Base-by-base conservation (phyloP, 2,797 vertebrate genomes). In the Lacerta bilineata region DNA sequence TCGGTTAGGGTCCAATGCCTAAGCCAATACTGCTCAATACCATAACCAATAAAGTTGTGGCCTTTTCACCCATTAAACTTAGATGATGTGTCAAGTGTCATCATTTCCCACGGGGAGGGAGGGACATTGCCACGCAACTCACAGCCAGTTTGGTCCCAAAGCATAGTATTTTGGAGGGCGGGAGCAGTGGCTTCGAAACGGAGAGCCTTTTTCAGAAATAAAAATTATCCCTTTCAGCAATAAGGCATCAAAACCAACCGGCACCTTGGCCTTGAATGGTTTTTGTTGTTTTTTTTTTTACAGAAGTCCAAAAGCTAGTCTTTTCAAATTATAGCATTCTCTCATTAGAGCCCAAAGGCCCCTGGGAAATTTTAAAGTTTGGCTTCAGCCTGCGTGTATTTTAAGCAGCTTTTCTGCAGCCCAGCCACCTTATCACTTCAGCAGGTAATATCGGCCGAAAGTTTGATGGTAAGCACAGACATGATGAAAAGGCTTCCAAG, bases 301-400 rank as follows among this genome's bases (percentile, higher is more conserved):
- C 2, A 18, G 75, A 39, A 77, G 25, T 61, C 68, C 29, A 36
- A 66, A 78, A 83, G 64, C 9, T 69, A 59, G 81, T 55, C 43
- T 43, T 84, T 43, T 59, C 39, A 41, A 78, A 55, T 55, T 11
- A 78, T 69, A 80, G 78, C 27, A 10, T 17, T 18, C 78, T 69
- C 81, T 69, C 46, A 71, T 88, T 84, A 9, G 59, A 83, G 64
- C n/a, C 61, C 59, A 87, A 84, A 66, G 17, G 10, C 50, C 36
- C 61, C 33, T 79, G 46, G 87, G 29, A 79, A 84, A 84, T 59
- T 59, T 39, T 23, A 50, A n/a, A 71, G 2, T 10, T 39, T 87
- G 55, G 18, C 36, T 84, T 84, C 43, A 1, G 36, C 61, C 43
- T 69, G 33, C 64, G 55, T 55, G 55, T 41, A 68, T 66, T 83